A percentile compares a stretch with the other conserved stretches of the same genome.
Evolutionary conservation across 2,888 invertebrate species (phyloP).

Genomic region (Pandemis cinnamomeana): DNA sequence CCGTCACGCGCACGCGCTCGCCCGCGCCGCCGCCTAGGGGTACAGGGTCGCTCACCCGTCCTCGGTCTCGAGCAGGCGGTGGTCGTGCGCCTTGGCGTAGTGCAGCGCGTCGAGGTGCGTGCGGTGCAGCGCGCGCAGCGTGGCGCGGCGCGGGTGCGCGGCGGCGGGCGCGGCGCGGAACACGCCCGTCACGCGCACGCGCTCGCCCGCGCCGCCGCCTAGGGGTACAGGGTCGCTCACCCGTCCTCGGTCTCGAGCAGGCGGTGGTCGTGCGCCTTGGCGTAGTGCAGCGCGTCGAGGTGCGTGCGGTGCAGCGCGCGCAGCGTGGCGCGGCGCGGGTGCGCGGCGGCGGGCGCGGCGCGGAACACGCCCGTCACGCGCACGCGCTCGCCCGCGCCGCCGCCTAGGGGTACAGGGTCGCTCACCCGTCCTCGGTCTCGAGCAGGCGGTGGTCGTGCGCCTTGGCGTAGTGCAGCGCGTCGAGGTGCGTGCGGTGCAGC

Average conservation of each 20-base stretch:
- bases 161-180: too few relatives aligned
- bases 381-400: constrained; percentile 98
- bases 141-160: too few relatives aligned
- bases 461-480: constrained; percentile 96
- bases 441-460: constrained; percentile 93
- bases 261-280: constrained; percentile 93
- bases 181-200: too few relatives aligned
- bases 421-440: constrained; percentile 93
- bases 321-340: constrained; percentile 93
- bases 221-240: constrained; percentile 73
- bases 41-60: constrained; percentile 90
- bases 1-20: constrained; percentile 97
- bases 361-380: constrained; percentile 98
- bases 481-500: constrained; percentile 97
- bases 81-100: constrained; percentile 93
- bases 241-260: constrained; percentile 95
- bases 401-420: constrained; percentile 76
- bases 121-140: too few relatives aligned
- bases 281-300: constrained; percentile 96
- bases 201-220: too few relatives aligned
- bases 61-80: constrained; percentile 93
- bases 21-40: constrained; percentile 98
- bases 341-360: constrained; percentile 93
- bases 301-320: constrained; percentile 97
- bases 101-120: too few relatives aligned